phyloP scores from a whole-genome alignment of 2,797 vertebrate genomes.

The Mico argentatus region DNA sequence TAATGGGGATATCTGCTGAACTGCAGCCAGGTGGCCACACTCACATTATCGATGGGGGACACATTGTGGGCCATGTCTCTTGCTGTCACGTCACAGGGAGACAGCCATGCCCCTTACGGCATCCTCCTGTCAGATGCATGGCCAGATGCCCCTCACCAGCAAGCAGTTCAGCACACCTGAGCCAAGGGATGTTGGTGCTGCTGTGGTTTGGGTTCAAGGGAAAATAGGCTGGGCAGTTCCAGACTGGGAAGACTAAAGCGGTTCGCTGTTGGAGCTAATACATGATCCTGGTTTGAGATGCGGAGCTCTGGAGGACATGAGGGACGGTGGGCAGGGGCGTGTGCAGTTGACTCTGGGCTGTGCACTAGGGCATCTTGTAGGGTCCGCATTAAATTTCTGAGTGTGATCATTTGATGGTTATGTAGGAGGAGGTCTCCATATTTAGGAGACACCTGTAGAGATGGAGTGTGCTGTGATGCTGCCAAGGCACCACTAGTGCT shows the following conservation, averaged over 20 bases:
- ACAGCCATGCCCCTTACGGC: background rate
- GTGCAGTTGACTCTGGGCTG: background rate
- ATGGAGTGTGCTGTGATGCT: background rate
- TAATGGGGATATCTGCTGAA: accelerated
- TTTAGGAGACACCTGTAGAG: background rate
- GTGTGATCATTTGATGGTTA: background rate
- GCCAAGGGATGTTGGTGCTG: no score
- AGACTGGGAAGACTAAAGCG: background rate
- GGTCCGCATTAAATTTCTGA: background rate
- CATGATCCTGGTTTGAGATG: background rate
- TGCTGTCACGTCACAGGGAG: background rate
- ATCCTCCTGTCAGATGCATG: background rate
- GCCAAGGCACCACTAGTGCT: background rate
- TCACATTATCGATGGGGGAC: accelerated
- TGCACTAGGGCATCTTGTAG: background rate
- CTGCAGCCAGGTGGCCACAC: background rate
- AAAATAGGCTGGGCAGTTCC: background rate
- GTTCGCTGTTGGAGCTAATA: background rate
- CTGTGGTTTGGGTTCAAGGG: background rate
- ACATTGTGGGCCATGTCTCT: background rate
- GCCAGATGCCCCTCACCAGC: background rate
- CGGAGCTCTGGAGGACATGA: no score
- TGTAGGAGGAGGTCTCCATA: background rate
- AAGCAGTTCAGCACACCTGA: background rate
- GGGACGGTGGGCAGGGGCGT: accelerated